Evolutionary conservation across 2,113 vertebrate genomes (phyloP).

Genomic region (Pithys albifrons): DNA sequence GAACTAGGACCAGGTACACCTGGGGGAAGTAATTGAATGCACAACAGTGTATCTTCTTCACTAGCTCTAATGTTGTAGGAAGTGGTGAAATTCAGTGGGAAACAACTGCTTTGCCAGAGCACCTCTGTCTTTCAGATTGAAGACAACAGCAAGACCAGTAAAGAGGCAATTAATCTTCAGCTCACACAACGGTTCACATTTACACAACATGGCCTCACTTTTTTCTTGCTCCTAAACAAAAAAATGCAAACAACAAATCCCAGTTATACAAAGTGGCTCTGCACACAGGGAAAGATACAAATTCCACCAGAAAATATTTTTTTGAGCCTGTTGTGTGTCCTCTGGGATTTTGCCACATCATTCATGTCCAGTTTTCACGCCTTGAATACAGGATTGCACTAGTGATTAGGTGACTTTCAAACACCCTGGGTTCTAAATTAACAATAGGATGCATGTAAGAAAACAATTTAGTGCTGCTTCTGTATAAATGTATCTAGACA

Average conservation of each 20-base stretch:
- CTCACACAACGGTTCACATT: neutral
- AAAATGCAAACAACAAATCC: neutral
- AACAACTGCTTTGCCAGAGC: neutral
- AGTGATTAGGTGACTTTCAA: neutral
- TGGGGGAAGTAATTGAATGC: neutral
- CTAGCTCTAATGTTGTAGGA: neutral
- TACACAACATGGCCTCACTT: neutral
- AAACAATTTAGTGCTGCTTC: neutral
- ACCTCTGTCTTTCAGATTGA: neutral
- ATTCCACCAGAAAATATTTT: neutral
- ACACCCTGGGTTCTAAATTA: neutral
- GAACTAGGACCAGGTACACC: neutral
- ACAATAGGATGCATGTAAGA: neutral
- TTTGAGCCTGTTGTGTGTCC: neutral
- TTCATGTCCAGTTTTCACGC: neutral
- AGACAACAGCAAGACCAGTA: neutral
- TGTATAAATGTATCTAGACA: neutral
- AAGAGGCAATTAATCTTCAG: neutral
- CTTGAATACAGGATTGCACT: neutral
- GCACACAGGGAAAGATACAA: neutral
- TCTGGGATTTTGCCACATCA: neutral
- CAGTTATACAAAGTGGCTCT: neutral
- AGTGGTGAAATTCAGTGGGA: neutral
- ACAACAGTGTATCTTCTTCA: neutral
- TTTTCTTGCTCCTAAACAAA: neutral